Evolutionary conservation across 1,140 invertebrate genomes (phyloP).

Genomic region (Leptinotarsa texana): DNA sequence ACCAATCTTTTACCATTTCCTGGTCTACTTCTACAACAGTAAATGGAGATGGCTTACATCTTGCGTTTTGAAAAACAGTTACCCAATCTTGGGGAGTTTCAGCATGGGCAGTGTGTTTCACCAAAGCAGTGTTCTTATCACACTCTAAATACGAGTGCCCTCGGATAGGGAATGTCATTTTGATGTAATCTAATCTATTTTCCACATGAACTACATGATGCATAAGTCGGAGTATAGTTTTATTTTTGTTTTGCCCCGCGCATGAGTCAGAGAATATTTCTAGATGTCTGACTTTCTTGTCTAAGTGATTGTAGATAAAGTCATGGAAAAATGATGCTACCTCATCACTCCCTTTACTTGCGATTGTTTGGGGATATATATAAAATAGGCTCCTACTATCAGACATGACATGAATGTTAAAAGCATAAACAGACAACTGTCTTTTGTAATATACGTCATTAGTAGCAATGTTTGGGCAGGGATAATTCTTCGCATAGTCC

Average conservation of each 20-base stretch:
- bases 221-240: background rate
- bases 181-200: slow-evolving; percentile 2
- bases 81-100: background rate
- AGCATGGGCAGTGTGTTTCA: background rate
- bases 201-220: slow-evolving; percentile 1
- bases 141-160: background rate
- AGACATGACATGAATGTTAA: slow-evolving; percentile 39
- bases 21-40: background rate
- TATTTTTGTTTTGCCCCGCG: slow-evolving; percentile 46
- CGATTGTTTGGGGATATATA: slow-evolving; percentile 37
- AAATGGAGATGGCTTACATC: background rate
- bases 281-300: slow-evolving; percentile 33
- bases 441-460: slow-evolving; percentile 42
- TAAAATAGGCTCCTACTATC: slow-evolving; percentile 38
- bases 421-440: slow-evolving; percentile 22
- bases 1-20: background rate
- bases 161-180: slow-evolving; percentile 9
- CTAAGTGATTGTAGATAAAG: slow-evolving; percentile 38
- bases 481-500: slow-evolving; percentile 37
- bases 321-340: slow-evolving; percentile 44
- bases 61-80: background rate
- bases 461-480: slow-evolving; percentile 34
- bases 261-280: slow-evolving; percentile 46
- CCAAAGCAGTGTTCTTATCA: background rate
- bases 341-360: slow-evolving; percentile 42